These are phyloP conservation scores for Drosophila saltans DNA, from an alignment of 1,140 invertebrate species.

Conservation along the genomic window DNA sequence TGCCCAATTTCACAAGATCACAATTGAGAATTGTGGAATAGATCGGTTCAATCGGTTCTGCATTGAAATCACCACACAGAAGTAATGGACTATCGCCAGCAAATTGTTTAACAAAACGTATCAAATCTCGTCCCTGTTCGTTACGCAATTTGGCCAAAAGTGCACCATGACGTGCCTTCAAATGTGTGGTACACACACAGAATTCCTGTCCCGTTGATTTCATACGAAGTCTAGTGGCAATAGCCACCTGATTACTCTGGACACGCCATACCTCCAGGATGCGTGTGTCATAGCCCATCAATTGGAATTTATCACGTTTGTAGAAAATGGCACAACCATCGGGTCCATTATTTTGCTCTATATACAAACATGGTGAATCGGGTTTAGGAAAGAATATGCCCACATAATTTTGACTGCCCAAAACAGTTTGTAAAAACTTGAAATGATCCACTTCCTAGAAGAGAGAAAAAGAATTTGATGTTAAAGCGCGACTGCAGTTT, in stretches of 20 bases:
- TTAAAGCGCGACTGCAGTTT: constrained; percentile 58
- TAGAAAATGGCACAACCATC: constrained; percentile 93
- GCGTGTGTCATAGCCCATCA: constrained; percentile 85
- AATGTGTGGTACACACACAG: constrained; percentile 89
- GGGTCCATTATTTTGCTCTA: constrained; percentile 89
- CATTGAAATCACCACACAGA: constrained; percentile 92
- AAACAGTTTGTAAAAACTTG: constrained; percentile 86
- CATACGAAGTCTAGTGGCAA: constrained; percentile 85
- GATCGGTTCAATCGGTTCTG: constrained; percentile 89
- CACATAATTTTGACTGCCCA: constrained; percentile 87
- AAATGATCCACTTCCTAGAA: constrained; percentile 92
- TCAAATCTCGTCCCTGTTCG: constrained; percentile 90
- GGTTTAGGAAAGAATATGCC: constrained; percentile 91
- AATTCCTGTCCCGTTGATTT: constrained; percentile 85
- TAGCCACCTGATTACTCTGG: constrained; percentile 90
- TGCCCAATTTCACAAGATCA: constrained; percentile 83
- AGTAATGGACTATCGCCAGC: constrained; percentile 85
- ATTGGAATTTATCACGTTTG: constrained; percentile 86
- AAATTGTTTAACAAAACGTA: constrained; percentile 86
- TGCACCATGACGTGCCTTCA: constrained; percentile 89
- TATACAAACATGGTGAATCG: constrained; percentile 91
- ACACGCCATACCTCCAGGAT: constrained; percentile 89
- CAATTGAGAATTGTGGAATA: constrained; percentile 86
- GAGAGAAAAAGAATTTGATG: constrained; percentile 21
- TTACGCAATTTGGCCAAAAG: constrained; percentile 88